Evolutionary conservation across 1,140 invertebrate species (phyloP), one percentile per base, ranked within the genome.

Genomic region (Pachypeltis micranthus): DNA sequence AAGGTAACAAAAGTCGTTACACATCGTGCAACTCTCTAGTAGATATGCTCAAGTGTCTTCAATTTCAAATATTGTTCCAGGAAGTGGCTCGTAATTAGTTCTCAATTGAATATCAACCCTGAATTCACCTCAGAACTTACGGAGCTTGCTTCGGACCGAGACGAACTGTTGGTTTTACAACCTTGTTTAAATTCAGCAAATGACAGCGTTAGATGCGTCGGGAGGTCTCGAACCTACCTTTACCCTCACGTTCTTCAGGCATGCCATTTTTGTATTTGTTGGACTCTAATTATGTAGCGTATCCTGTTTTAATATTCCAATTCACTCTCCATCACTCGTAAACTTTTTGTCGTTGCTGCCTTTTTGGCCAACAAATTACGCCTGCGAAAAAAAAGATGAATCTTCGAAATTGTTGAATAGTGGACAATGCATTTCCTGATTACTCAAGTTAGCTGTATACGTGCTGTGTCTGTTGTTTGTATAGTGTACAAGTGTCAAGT

Each of bases 201-300:
- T 72, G 77, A 81, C 70, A 82, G 74, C 47, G 76, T 83, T 66
- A 75, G 90, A 44, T 92, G 90, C 74, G 75, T 77, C 62, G 80
- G 80, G 7, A 78, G 81, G 14, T 14, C 47, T 14, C 76, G 80
- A 64, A 69, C 78, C 21, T 88, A 85, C 74, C 75, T 81, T 27
- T 94, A 95, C 76, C 90, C 91, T 2, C 77, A 87, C n/a, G 74
- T 93, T 28, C 75, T 93, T 31, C 81, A 83, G 71, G 83, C 87
- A 69, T 77, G 78, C 29, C 4, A 47, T 62, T 60, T 26, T 59
- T 58, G 23, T 51, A 57, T 27, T 1, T 27, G 19, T 39, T 39
- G 7, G 31, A 39, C 31, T 39, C 31, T 39, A n/a, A n/a, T n/a
- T n/a, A n/a, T n/a, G n/a, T n/a, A n/a, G n/a, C n/a, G n/a, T n/a